phyloP scores from a whole-genome alignment of 2,888 invertebrate species.

The Adineta ricciae region DNA sequence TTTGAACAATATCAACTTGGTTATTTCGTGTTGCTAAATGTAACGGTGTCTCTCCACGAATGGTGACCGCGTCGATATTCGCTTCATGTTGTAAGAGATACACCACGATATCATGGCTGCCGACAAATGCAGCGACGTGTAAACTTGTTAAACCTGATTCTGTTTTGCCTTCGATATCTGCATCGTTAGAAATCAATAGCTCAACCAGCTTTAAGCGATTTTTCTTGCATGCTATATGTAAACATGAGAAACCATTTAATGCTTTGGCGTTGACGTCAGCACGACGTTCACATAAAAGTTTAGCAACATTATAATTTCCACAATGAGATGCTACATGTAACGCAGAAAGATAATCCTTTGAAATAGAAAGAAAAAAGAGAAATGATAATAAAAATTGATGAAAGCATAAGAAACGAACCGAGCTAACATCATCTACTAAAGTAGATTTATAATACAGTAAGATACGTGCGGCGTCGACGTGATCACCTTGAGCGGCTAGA shows the following conservation, averaged over 20 bases:
- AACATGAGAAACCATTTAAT: constrained; percentile 91
- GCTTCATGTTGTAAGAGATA: constrained; percentile 95
- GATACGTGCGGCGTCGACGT: constrained; percentile 90
- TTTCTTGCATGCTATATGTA: constrained; percentile 79
- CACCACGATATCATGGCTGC: constrained; percentile 98
- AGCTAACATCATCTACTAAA: constrained; percentile 89
- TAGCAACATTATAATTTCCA: constrained; percentile 75
- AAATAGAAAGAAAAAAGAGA: not conserved
- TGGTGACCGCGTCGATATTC: constrained; percentile 90
- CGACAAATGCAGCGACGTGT: constrained; percentile 98
- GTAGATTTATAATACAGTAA: constrained; percentile 78
- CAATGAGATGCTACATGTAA: constrained; percentile 80
- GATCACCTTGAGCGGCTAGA: constrained; percentile 88
- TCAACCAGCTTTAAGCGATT: constrained; percentile 94
- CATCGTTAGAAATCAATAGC: constrained; percentile 59
- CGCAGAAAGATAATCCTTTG: constrained; percentile 80
- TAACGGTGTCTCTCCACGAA: constrained; percentile 91
- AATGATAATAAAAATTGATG: not conserved
- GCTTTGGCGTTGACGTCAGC: constrained; percentile 52
- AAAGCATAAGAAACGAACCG: not conserved
- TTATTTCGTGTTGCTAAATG: constrained; percentile 96
- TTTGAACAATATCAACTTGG: constrained; percentile 96
- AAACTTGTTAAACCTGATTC: constrained; percentile 83
- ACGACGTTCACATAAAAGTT: constrained; percentile 72
- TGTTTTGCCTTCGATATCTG: constrained; percentile 36